Base-by-base conservation (phyloP, 2,888 invertebrate genomes). In the Gymnoscelis rufifasciata region DNA sequence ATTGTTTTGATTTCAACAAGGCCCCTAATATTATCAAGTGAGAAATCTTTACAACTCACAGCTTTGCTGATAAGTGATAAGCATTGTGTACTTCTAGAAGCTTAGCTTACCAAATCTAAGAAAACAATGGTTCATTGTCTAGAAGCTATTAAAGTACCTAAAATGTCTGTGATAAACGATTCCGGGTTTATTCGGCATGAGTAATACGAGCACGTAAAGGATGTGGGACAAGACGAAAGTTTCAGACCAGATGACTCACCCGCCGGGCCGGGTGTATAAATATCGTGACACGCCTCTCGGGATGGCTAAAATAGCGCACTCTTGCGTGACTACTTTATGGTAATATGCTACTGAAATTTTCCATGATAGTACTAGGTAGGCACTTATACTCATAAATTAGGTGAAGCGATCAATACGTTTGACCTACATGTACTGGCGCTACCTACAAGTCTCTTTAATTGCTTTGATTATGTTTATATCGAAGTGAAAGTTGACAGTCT, bases 251-350 rank as follows among this genome's bases (percentile, higher is more conserved):
- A 71, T 87, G 87, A 87, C 64, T 87, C 87, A 86, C 69, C 64
- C 59, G 70, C 71, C 74, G 64, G 71, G 74, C 68, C 64, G 59
- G 71, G 68, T 68, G 72, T 86, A 86, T 83, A 80, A 80, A 84
- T 83, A 86, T 71, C 79, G 77, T 82, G 86, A 84, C 87, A 86
- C 86, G 84, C 87, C 87, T 87, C 80, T 82, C 80, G 81, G 77
- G 80, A 73, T 74, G 70, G 69, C 82, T 67, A 76, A 87, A 87
- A 87, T 86, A 86, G 82, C 74, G 59, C 66, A 64, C 57, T 62
- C 80, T 84, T 83, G 82, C 83, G 79, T 82, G 82, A 81, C 81
- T 82, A 68, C 68, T 66, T 69, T 72, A 74, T 71, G 68, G 66
- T 74, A 71, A 69, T 71, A 61, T 59, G 56, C 64, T 56, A 56